Percentiles rank a stretch among this genome's conserved stretches.
These are phyloP conservation scores for Ia io DNA, from an alignment of 2,113 vertebrate genomes.

Conservation along the genomic window DNA sequence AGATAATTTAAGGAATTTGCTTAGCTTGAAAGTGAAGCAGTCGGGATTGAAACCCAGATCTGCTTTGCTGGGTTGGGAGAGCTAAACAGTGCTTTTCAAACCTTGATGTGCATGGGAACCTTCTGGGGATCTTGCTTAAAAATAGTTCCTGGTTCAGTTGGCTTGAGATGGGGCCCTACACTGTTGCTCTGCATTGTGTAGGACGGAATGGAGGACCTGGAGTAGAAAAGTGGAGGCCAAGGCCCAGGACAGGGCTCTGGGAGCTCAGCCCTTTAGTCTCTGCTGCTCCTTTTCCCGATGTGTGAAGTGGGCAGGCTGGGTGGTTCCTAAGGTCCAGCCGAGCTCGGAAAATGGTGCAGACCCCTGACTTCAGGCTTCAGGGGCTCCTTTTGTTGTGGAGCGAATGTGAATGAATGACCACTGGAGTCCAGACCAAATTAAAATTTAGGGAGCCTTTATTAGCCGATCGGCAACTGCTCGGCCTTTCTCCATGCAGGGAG, in stretches of 20 bases:
- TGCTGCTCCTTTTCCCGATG: not conserved
- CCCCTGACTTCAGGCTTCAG: rapidly evolving
- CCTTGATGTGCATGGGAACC: not conserved
- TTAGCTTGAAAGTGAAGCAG: not conserved
- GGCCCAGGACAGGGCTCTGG: not conserved
- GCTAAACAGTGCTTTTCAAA: not conserved
- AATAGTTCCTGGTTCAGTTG: not conserved
- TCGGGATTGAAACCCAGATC: not conserved
- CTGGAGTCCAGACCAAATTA: no score
- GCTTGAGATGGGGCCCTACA: not conserved
- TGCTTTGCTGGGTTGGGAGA: not conserved
- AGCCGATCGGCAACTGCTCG: no score
- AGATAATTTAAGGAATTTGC: not conserved
- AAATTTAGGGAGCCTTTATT: no score
- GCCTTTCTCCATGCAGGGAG: no score
- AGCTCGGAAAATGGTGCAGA: rapidly evolving
- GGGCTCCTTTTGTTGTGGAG: not conserved
- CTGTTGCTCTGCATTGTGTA: not conserved
- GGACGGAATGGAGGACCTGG: not conserved
- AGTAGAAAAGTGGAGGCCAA: not conserved
- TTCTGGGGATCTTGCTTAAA: not conserved
- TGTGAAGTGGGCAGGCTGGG: not conserved
- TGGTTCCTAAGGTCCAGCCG: not conserved
- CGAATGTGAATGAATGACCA: no score
- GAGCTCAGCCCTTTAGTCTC: not conserved